Evolutionary conservation across 2,113 vertebrate genomes (phyloP).

Genomic region (Thunnus maccoyii): DNA sequence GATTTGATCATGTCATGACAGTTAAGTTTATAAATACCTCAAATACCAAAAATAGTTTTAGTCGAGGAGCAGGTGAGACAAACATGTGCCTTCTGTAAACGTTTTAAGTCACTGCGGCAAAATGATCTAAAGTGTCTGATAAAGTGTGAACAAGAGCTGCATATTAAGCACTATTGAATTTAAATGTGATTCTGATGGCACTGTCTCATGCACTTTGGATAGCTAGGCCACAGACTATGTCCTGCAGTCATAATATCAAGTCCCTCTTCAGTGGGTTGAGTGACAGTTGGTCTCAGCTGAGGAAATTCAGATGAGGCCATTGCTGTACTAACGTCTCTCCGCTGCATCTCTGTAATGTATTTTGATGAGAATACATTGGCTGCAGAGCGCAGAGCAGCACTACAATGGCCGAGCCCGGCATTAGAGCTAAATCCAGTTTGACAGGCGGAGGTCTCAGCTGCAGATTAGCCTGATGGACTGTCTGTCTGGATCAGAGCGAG

Average conservation of each 20-base stretch:
- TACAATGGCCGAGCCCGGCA: slow-evolving; percentile 40
- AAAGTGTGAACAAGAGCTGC: neutral
- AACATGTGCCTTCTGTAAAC: neutral
- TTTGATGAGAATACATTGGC: slow-evolving; percentile 40
- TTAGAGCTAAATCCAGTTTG: slow-evolving; percentile 74
- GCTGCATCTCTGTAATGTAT: neutral
- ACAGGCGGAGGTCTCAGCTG: slow-evolving; percentile 68
- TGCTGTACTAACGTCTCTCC: neutral
- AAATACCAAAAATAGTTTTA: neutral
- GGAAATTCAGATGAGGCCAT: slow-evolving; percentile 24
- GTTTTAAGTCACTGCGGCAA: neutral
- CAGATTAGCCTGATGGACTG: slow-evolving; percentile 76
- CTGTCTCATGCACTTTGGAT: neutral
- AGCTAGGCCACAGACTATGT: neutral
- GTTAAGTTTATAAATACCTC: neutral
- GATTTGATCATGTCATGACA: neutral
- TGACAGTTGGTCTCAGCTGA: neutral
- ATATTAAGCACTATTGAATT: neutral
- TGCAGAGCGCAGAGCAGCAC: slow-evolving; percentile 10
- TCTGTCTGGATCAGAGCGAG: slow-evolving; percentile 71
- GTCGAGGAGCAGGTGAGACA: too few species aligned
- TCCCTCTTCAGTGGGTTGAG: neutral
- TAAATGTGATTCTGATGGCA: neutral
- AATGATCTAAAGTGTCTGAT: neutral
- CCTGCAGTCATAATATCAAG: neutral